These are phyloP conservation scores for Tenthredo mesomela DNA, from an alignment of 2,888 invertebrate genomes.

Conservation along the genomic window DNA sequence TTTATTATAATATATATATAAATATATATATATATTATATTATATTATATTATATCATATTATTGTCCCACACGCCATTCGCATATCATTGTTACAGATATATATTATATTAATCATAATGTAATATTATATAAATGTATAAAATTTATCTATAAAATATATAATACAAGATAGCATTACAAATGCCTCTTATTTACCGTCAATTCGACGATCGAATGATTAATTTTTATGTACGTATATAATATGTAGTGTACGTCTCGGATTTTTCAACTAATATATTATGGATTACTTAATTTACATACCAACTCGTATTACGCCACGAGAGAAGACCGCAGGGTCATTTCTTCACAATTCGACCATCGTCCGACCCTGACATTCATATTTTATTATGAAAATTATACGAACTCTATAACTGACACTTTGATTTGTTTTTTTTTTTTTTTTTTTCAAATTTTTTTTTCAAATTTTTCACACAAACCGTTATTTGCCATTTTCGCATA, in stretches of 20 bases:
- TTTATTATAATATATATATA: not conserved
- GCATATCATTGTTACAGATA: conserved; percentile 68
- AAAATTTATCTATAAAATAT: conserved; percentile 72
- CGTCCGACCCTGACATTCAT: too few relatives aligned
- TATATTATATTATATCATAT: conserved; percentile 3
- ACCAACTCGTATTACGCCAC: not conserved
- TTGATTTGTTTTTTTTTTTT: too few relatives aligned
- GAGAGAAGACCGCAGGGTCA: not conserved
- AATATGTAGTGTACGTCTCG: not conserved
- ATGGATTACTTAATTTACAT: not conserved
- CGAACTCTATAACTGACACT: too few relatives aligned
- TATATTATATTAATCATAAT: conserved; percentile 60
- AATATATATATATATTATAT: too few relatives aligned
- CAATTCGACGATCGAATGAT: not conserved
- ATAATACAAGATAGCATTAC: conserved; percentile 60
- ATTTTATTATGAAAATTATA: too few relatives aligned
- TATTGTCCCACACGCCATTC: conserved; percentile 59
- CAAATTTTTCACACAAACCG: too few relatives aligned
- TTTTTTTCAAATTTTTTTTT: too few relatives aligned
- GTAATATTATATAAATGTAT: conserved; percentile 68
- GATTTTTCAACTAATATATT: not conserved
- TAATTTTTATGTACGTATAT: not conserved
- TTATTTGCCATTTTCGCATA: too few relatives aligned
- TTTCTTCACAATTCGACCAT: not conserved
- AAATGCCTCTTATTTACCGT: conserved; percentile 34